phyloP scores from a whole-genome alignment of 2,113 vertebrate genomes.

The Oncorhynchus tshawytscha region DNA sequence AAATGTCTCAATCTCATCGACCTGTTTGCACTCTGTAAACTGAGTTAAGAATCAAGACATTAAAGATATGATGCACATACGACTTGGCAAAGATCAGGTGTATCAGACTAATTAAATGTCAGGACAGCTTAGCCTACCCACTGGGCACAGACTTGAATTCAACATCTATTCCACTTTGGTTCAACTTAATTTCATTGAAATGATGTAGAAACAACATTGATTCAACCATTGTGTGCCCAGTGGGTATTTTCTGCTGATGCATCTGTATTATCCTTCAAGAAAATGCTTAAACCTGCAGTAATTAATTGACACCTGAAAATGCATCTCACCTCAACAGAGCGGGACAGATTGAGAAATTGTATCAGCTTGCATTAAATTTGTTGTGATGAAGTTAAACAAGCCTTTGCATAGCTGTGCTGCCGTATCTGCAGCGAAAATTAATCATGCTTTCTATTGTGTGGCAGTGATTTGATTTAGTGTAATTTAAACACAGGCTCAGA shows the following conservation, averaged over 20 bases:
- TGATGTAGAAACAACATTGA: not conserved
- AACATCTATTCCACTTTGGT: no score
- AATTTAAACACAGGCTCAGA: constrained; percentile 62
- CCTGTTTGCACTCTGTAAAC: no score
- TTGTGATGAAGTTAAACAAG: constrained; percentile 64
- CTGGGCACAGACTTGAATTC: no score
- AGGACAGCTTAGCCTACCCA: no score
- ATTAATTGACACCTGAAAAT: constrained; percentile 32
- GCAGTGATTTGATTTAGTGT: constrained; percentile 69
- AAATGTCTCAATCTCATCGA: no score
- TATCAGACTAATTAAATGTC: no score
- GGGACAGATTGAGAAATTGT: constrained; percentile 43
- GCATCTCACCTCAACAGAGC: constrained; percentile 39
- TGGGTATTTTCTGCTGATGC: no score
- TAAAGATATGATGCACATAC: no score
- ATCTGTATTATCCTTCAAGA: no score
- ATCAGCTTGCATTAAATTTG: constrained; percentile 56
- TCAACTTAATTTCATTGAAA: not conserved
- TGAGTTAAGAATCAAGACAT: no score
- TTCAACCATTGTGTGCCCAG: no score
- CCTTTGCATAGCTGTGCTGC: constrained; percentile 41
- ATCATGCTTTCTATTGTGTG: constrained; percentile 57
- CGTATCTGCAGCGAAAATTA: constrained; percentile 63
- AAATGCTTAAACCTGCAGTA: not conserved
- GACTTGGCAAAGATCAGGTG: no score